A percentile compares a stretch with the other conserved stretches of the same genome.
Conservation (phyloP, 2,888 invertebrate genomes). For the Chironomus tentans region DNA sequence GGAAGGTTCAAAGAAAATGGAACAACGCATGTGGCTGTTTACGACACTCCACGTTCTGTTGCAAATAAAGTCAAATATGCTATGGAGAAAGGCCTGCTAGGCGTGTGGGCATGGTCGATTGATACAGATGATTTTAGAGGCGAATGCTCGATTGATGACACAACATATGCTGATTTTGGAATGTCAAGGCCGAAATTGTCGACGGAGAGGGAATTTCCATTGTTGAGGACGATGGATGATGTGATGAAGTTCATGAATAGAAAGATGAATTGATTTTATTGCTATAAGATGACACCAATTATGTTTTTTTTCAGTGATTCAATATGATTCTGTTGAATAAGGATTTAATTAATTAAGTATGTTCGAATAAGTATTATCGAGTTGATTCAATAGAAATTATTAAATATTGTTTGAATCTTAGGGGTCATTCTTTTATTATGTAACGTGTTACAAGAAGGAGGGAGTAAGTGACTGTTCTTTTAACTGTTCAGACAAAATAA, state of each 20-base stretch:
- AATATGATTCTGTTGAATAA: too few relatives aligned
- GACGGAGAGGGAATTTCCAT: neutral
- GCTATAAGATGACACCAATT: too few relatives aligned
- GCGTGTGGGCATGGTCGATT: slow-evolving; percentile 47
- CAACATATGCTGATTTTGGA: neutral
- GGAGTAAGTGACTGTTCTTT: too few relatives aligned
- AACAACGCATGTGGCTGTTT: neutral
- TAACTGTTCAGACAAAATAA: too few relatives aligned
- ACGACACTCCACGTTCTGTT: slow-evolving; percentile 19
- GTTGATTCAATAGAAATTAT: too few relatives aligned
- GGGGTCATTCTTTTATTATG: too few relatives aligned
- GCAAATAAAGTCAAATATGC: slow-evolving; percentile 34
- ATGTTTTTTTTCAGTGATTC: too few relatives aligned
- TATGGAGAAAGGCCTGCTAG: slow-evolving; percentile 38
- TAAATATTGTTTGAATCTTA: too few relatives aligned
- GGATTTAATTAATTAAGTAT: too few relatives aligned
- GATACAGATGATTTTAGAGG: slow-evolving; percentile 47
- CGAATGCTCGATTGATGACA: slow-evolving; percentile 32
- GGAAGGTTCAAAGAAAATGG: neutral
- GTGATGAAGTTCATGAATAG: neutral
- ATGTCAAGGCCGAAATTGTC: neutral
- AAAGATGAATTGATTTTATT: neutral
- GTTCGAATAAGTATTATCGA: too few relatives aligned
- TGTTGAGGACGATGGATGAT: neutral
- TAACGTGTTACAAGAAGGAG: too few relatives aligned